These are phyloP conservation scores for Amphipoea lucens DNA, from an alignment of 2,888 invertebrate species.

Conservation along the genomic window DNA sequence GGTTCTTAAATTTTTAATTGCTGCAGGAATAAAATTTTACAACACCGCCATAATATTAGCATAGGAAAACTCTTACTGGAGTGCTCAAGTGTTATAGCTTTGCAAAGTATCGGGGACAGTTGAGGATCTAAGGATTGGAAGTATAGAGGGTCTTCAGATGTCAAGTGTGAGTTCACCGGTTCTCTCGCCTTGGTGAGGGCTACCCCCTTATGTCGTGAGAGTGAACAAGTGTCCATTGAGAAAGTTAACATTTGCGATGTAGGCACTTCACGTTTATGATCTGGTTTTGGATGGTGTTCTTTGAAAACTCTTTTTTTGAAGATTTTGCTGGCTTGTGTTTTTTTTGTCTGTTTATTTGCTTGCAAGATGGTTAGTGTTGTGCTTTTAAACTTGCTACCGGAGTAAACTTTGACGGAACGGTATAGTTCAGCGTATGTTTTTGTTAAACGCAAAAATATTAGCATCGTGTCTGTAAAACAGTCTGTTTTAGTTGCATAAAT, in stretches of 20 bases:
- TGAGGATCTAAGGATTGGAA: conserved; percentile 48
- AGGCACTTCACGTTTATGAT: conserved; percentile 57
- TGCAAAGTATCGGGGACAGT: conserved; percentile 58
- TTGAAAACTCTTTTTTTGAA: conserved; percentile 20
- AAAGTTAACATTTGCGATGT: conserved; percentile 67
- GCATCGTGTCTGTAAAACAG: neutral
- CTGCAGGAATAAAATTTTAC: conserved; percentile 43
- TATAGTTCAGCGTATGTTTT: neutral
- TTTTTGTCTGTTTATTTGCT: neutral
- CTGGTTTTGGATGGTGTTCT: conserved; percentile 43
- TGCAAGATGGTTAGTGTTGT: neutral
- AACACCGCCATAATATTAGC: conserved; percentile 54
- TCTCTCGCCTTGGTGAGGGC: conserved; percentile 43
- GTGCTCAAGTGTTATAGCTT: conserved; percentile 43
- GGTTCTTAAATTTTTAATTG: conserved; percentile 41
- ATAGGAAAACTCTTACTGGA: conserved; percentile 41
- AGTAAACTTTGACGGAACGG: neutral
- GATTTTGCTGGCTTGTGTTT: conserved; percentile 12
- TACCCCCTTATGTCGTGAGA: conserved; percentile 64
- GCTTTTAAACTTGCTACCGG: neutral
- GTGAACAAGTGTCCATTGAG: conserved; percentile 67
- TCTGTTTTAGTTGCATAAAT: conserved; percentile 20
- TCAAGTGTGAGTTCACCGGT: conserved; percentile 57
- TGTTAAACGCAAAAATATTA: conserved; percentile 9
- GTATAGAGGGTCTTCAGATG: conserved; percentile 52